Evolutionary conservation across 2,797 vertebrate genomes (phyloP), one percentile per base, ranked within the genome.

Genomic region (Pipistrellus pygmaeus): DNA sequence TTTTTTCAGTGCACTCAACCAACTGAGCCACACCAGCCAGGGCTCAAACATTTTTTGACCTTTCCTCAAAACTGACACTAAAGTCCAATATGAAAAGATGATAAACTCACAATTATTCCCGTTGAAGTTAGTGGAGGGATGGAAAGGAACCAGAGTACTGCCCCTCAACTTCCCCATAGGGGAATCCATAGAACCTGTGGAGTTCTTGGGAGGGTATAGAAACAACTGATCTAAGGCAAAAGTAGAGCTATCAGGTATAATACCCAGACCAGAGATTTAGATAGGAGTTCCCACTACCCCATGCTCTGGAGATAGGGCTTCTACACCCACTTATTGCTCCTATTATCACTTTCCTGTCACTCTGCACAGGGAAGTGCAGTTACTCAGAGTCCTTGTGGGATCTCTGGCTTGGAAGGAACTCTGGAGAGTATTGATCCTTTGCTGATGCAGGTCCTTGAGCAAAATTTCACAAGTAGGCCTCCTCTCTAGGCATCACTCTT

Each of bases 61-160:
- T 84, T 97, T 86, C 46, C 57, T 96, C 51, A 84, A 69, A 82
- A 96, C 38, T 30, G n/a, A 84, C 7, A 27, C 64, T 48, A 46
- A 93, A 66, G 73, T 73, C n/a, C 51, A 92, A 85, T 27, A 53
- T 53, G 73, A 85, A 95, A 88, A 71, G 48, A 62, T 55, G 21
- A 68, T 73, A 76, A 84, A 35, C 35, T 87, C 25, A 87, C 71
- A 88, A 68, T 87, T 60, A 81, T 27, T 41, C 12, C 62, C 15
- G 20, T 20, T 88, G 41, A 96, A 88, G 64, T 41, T 30, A 83
- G 38, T 32, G 41, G n/a, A 85, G 23, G 57, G 44, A 27, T 25
- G 1, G 35, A 73, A 60, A 80, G 20, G 69, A 85, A 44, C n/a
- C 48, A 9, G 15, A 85, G 38, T 75, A 25, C 27, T 72, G 32